Conservation (phyloP, 2,888 invertebrate genomes). For the Mimumesa dahlbomi region DNA sequence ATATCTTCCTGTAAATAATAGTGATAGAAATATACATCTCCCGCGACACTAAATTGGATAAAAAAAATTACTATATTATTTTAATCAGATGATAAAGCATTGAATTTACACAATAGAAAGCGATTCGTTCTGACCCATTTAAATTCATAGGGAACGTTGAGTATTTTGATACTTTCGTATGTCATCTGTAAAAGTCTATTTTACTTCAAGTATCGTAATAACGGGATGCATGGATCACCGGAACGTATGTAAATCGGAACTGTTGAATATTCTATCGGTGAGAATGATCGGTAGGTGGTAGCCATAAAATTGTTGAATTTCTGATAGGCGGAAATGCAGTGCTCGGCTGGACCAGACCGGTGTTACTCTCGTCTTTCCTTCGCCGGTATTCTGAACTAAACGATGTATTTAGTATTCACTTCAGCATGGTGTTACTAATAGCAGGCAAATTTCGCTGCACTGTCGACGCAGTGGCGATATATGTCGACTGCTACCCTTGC, state of each 20-base stretch:
- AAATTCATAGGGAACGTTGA: too few relatives aligned
- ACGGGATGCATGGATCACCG: too few relatives aligned
- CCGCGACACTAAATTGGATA: too few relatives aligned
- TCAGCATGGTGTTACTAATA: slow-evolving; percentile 58
- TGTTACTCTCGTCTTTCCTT: slow-evolving; percentile 13
- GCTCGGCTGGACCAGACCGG: background rate
- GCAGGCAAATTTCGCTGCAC: slow-evolving; percentile 59
- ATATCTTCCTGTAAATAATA: too few relatives aligned
- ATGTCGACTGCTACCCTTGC: slow-evolving; percentile 39
- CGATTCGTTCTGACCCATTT: too few relatives aligned
- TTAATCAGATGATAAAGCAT: too few relatives aligned
- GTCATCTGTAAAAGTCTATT: background rate
- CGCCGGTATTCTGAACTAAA: slow-evolving; percentile 30
- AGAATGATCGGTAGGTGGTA: slow-evolving; percentile 18
- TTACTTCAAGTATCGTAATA: background rate
- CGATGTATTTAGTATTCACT: slow-evolving; percentile 64
- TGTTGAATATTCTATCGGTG: slow-evolving; percentile 11
- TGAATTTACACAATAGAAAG: too few relatives aligned
- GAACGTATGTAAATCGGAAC: slow-evolving; percentile 21
- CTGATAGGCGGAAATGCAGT: slow-evolving; percentile 24
- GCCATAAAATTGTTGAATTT: slow-evolving; percentile 26
- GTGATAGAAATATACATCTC: too few relatives aligned
- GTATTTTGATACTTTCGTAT: background rate
- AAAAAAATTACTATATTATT: too few relatives aligned
- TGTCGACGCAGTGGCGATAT: slow-evolving; percentile 35